Base-by-base conservation (phyloP, 2,888 invertebrate genomes). In the Adela reaumurella region DNA sequence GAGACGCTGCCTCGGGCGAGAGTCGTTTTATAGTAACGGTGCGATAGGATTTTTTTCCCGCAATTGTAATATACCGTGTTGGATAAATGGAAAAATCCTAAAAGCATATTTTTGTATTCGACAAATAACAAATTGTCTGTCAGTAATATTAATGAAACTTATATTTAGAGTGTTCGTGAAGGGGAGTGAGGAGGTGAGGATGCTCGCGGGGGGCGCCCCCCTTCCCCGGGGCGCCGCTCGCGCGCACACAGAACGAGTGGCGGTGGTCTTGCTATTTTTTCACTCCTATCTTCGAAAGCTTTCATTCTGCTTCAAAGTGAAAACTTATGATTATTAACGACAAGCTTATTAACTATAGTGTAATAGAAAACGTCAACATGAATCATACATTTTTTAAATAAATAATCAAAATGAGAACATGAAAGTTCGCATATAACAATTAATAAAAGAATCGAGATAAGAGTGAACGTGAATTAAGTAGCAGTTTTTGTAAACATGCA, bases 21-120 rank as follows among this genome's bases (percentile, higher is more conserved):
- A 63, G 66, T 65, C 64, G 67, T 67, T 65, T 62, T 63, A 64
- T 68, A 67, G 68, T 68, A 65, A n/a, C 69, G 45, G 20, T 19
- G 19, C 45, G 20, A 19, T 45, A 16, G 19, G 45, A 68, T 67
- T 68, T 65, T 70, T 67, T 55, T 62, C 69, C 64, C 67, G 73
- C 70, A 71, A 67, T 65, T 68, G 63, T 73, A 68, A 67, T 64
- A 59, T 70, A 73, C 74, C 71, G 62, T 73, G 71, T 72, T 67
- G 71, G 68, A 73, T 71, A 70, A 73, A 67, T 70, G 74, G 73
- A 64, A 63, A 70, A 73, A 76, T 70, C 73, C 68, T 72, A 68
- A 74, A 72, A 71, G 77, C 77, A 77, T 78, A 78, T 78, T 78
- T 78, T 78, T 78, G 69, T 78, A 78, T 76, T 76, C 65, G 71